Evolutionary conservation across 2,113 vertebrate genomes (phyloP), one percentile per base, ranked within the genome.

Genomic region (Gavialis gangeticus): DNA sequence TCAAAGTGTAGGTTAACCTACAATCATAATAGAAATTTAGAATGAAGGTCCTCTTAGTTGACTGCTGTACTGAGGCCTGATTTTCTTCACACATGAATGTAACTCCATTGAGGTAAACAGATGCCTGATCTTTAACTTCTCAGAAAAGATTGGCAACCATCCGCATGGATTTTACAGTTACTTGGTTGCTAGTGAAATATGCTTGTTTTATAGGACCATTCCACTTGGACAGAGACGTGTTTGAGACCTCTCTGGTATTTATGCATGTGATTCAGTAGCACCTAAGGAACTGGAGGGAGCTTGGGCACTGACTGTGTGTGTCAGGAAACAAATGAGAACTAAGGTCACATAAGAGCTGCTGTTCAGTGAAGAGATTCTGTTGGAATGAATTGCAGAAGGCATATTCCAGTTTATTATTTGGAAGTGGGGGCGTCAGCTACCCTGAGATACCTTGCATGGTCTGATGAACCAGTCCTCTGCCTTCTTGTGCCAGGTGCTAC

Each of bases 231-330:
- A 46, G 46, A 73, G 46, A 7, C 10, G 22, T 37, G 69, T 73
- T 73, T 73, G 30, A 24, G 21, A 37, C 34, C 66, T 46, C 30
- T 15, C 13, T 0, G 1, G 2, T 0, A 0, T 27, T 0, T 1
- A 56, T 18, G 73, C 22, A 15, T 18, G 13, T 0, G 5, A 37
- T 64, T 9, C 54, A 73, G 55, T 10, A 0, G 0, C 15, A 14
- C 2, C 14, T 1, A 0, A 15, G 11, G 80, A n/a, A 54, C 55
- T 1, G 1, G 17, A 57, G 22, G 60, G 46, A 0, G 4, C 19
- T 25, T 79, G 81, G 28, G 5, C 59, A 60, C 10, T 63, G 0
- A 2, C 21, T n/a, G 21, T 3, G 19, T 28, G 2, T 28, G 0
- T 0, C 4, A 12, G 6, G 67, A 46, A 60, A 2, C 25, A 0